Base-by-base conservation (phyloP, 92 coral and sea anemone species). In the Phenganax stokvisi region DNA sequence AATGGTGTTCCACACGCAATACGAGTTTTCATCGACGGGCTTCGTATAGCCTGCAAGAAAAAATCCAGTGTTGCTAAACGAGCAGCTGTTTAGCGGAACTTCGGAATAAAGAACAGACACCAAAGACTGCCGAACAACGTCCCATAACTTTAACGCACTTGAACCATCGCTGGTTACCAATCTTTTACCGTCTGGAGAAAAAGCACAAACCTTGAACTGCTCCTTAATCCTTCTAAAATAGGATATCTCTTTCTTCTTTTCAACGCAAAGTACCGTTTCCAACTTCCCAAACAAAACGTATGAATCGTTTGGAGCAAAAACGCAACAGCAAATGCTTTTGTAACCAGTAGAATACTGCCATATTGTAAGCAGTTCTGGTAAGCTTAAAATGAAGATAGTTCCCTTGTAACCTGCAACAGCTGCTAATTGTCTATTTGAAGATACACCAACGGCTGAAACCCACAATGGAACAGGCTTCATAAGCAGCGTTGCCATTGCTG, bases 1-100 rank as follows among this genome's bases (percentile, higher is more conserved):
- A 68, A 68, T 9, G 54, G 73, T 17, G 73, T 29, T 68, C 73
- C 73, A 68, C 31, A 68, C 73, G 73, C 73, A 68, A 68, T 30
- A 30, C 15, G 9, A 30, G 13, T 68, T 0, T 30, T 44, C 73
- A 8, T 51, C 53, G n/a, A 3, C 54, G 13, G 52, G 15, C 7
- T 30, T 10, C 9, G 13, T 30, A 12, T 66, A 8, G 12, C 51
- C 73, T 10, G 47, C 11, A 13, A 68, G 13, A 68, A 9, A 68
- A 6, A 68, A 44, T 6, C 73, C 73, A 4, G 73, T 68, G n/a
- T n/a, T 68, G n/a, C 20, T 13, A 25, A 68, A 68, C 6, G 73
- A 68, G 52, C 73, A 68, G 7, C 9, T 0, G 47, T 30, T 30
- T 8, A 68, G 3, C 31, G 53, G 73, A 68, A 9, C n/a, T 30